Base-by-base conservation (phyloP, 1,140 invertebrate genomes). In the Lordiphosa stackelbergi region DNA sequence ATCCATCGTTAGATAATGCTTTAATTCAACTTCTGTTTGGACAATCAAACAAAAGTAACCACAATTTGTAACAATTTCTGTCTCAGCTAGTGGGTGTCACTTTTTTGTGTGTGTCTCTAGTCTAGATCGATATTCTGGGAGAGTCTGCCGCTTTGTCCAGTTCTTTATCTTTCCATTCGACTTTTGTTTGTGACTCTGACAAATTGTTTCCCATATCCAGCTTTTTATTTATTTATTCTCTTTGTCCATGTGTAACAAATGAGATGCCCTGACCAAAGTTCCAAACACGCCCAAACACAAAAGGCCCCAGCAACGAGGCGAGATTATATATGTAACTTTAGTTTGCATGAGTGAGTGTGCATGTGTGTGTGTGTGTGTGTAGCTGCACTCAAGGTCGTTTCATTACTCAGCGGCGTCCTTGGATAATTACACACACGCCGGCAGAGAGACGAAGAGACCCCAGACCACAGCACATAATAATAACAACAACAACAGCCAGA, bases 391-490 rank as follows among this genome's bases (percentile, higher is more conserved):
- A 83, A 83, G 77, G 77, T 83, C 77, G 78, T 83, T 83, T 84
- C 78, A 83, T 84, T 83, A 83, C 77, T 84, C 78, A 77, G 73
- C 78, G 69, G 77, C 77, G 77, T 83, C 77, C 77, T 81, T 83
- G 77, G 78, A 83, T 83, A 83, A 81, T 83, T 83, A 83, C 78
- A 83, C 77, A 83, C 78, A 83, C 77, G 72, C 75, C 71, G 79
- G 59, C 37, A 52, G 34, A 58, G 24, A 58, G 43, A 53, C 65
- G 66, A 52, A 52, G 49, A 66, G 62, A 64, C 70, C 53, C 28
- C 28, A 45, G 55, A 53, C 35, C 37, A 53, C 38, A 31, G 24
- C 38, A 48, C 49, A 46, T 46, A 46, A 46, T 46, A 46, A 46
- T 46, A 46, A 46, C 31, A 58, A 69, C 51, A 65, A 65, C 55